Percentiles rank a stretch among this genome's conserved stretches.
phyloP scores from a whole-genome alignment of 1,140 invertebrate species.

The Drosophila tsacasi region DNA sequence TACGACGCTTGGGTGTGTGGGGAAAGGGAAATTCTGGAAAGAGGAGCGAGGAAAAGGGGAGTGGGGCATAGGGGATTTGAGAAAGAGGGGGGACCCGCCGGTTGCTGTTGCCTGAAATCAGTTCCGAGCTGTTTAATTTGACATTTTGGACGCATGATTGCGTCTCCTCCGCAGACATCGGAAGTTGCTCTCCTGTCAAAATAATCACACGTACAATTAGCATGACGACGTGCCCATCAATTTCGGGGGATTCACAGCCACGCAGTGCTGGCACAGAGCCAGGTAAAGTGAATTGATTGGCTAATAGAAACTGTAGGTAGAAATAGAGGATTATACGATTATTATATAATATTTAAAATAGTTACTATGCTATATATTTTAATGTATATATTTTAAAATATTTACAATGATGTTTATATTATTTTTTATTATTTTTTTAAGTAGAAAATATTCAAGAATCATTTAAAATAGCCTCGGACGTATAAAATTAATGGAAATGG shows the following conservation, averaged over 20 bases:
- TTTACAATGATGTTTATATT: no score
- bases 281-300: slow-evolving; percentile 34
- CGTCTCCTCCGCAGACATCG: slow-evolving; percentile 48
- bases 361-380: not conserved
- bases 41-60: not conserved
- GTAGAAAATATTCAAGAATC: no score
- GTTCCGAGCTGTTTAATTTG: slow-evolving; percentile 84
- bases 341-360: not conserved
- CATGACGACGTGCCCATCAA: slow-evolving; percentile 79
- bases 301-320: not conserved
- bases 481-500: no score
- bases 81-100: not conserved
- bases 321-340: not conserved
- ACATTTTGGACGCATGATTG: slow-evolving; percentile 83
- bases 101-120: slow-evolving; percentile 61
- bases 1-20: slow-evolving; percentile 17
- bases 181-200: slow-evolving; percentile 69
- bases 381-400: not conserved
- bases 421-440: no score
- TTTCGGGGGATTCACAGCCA: slow-evolving; percentile 35
- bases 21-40: not conserved
- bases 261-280: slow-evolving; percentile 17
- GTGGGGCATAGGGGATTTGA: not conserved
- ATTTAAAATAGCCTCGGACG: no score
- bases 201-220: slow-evolving; percentile 85